Base-by-base conservation (phyloP, 2,797 vertebrate genomes). In the Anabacerthia variegaticeps region DNA sequence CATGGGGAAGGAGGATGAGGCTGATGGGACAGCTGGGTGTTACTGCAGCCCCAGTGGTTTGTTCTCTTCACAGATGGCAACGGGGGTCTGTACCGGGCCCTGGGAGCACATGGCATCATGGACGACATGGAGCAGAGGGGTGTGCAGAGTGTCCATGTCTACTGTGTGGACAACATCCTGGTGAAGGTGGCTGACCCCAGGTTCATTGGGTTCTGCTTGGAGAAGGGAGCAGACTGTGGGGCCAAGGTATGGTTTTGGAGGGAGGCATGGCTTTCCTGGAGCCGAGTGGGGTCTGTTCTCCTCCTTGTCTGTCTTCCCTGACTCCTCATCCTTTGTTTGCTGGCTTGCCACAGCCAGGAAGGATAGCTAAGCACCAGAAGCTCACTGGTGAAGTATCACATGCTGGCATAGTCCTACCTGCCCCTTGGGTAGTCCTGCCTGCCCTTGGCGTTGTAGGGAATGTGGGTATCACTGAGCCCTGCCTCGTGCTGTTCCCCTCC, bases 121-220 rank as follows among this genome's bases (percentile, higher is more conserved):
- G 98, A 98, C 0, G 98, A 99, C 96, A 99, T 99, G 99, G 98
- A 99, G 87, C 95, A 9, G 14, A 98, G 99, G 67, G 98, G 99
- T 3, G 97, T 99, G 68, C 97, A 97, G 43, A 98, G 97, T 44
- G 98, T 99, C 87, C 99, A 99, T 1, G 98, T 99, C 71, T 99
- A 99, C 75, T 99, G 99, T 3, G 99, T 99, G 26, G 99, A 99
- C 96, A 99, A 99, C 96, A 99, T 99, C 95, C 96, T 99, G 93
- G 99, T 99, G 83, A 99, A 99, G 97, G 99, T 99, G 92, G 99
- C 99, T 2, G 99, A 99, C 95, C 99, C 99, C 3, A 95, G 98
- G 54, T 99, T 99, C 95, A 97, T 99, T 20, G 99, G 99, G 12
- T 99, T 99, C 97, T 99, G 99, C 96, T 93, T 99, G 94, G 97